Conservation (phyloP, 2,113 vertebrate genomes). For the Falcunculus frontatus region DNA sequence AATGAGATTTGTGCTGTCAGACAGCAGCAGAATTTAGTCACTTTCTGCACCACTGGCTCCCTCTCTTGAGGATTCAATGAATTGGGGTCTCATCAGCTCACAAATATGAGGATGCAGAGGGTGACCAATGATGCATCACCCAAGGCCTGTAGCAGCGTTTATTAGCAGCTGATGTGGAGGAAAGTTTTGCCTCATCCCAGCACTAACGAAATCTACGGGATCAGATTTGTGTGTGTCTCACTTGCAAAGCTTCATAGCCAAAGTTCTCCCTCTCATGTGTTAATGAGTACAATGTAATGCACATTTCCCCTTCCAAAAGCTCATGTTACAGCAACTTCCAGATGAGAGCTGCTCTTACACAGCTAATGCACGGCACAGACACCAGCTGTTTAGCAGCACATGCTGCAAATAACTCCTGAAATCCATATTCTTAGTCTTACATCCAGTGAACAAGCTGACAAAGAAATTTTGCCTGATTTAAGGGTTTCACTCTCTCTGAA, state of each 20-base stretch:
- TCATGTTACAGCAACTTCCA: background rate
- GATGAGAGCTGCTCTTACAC: background rate
- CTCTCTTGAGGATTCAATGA: background rate
- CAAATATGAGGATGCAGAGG: background rate
- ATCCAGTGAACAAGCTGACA: background rate
- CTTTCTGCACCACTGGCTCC: background rate
- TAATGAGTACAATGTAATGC: background rate
- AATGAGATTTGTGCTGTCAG: background rate
- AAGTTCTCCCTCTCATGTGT: background rate
- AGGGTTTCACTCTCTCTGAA: background rate
- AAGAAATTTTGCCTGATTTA: background rate
- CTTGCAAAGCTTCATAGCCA: background rate
- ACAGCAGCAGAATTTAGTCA: background rate
- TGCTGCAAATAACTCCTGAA: background rate
- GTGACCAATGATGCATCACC: background rate
- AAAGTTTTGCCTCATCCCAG: background rate
- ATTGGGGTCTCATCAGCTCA: background rate
- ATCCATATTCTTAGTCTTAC: background rate
- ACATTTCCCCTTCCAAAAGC: background rate
- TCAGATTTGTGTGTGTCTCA: background rate
- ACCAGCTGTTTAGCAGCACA: background rate
- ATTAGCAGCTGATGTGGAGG: background rate
- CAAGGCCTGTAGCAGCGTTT: background rate
- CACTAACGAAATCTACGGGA: background rate
- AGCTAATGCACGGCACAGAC: background rate